phyloP scores from a whole-genome alignment of 2,113 vertebrate genomes.

The Podocnemis expansa region DNA sequence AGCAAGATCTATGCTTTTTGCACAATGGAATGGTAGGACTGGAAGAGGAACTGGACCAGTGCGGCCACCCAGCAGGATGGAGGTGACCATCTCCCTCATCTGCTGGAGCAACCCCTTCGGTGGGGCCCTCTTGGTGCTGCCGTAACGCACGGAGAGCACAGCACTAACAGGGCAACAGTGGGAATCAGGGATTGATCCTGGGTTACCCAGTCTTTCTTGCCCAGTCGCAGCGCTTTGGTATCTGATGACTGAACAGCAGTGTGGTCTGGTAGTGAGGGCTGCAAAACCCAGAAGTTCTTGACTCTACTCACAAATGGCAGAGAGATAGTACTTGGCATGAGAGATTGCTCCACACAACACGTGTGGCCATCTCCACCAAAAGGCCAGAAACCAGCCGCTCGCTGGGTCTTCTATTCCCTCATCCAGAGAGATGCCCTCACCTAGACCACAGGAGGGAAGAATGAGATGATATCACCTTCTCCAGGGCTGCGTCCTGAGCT shows the following conservation, averaged over 20 bases:
- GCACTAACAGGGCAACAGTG: too few species aligned
- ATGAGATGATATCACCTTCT: not conserved
- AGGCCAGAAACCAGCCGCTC: not conserved
- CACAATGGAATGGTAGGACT: not conserved
- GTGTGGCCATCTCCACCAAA: not conserved
- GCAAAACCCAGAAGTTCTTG: not conserved
- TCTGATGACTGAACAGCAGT: not conserved
- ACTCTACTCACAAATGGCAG: not conserved
- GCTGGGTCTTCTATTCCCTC: not conserved
- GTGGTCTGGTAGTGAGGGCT: not conserved
- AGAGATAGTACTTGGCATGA: not conserved
- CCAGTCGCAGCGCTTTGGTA: not conserved
- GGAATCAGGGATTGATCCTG: not conserved
- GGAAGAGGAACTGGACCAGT: not conserved
- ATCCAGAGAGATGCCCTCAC: not conserved
- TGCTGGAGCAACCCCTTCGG: not conserved
- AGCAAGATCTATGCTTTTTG: rapidly evolving
- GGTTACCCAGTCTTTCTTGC: not conserved
- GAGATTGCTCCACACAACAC: not conserved
- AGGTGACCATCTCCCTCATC: not conserved
- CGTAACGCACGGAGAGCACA: too few species aligned
- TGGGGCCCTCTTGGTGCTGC: not conserved
- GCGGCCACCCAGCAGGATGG: not conserved
- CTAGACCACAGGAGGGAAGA: not conserved
- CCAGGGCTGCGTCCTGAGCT: not conserved